These are phyloP conservation scores for Diarsia brunnea DNA, from an alignment of 2,888 invertebrate species.

Conservation along the genomic window DNA sequence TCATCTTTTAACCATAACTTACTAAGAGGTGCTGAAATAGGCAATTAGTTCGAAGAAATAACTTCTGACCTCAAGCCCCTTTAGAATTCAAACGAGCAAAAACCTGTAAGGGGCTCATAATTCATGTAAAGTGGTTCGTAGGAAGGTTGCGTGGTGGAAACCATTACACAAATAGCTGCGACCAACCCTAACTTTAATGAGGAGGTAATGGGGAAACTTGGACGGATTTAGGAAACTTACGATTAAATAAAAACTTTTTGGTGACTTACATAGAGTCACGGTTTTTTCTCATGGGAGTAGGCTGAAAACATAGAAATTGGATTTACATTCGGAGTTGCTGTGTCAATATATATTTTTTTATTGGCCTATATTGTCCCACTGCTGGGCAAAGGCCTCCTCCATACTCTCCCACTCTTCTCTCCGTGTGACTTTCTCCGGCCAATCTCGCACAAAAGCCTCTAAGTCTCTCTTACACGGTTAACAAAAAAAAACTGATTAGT, in stretches of 20 bases:
- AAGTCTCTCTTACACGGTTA: too few species aligned
- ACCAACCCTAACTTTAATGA: slow-evolving; percentile 44
- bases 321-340: too few species aligned
- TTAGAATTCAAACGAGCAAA: slow-evolving; percentile 25
- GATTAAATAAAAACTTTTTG: slow-evolving; percentile 32
- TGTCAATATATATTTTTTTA: too few species aligned
- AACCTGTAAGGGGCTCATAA: slow-evolving; percentile 18
- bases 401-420: too few species aligned
- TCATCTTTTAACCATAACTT: not conserved
- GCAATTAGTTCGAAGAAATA: slow-evolving; percentile 6
- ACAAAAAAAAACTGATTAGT: too few species aligned
- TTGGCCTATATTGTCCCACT: too few species aligned
- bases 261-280: not conserved
- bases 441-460: too few species aligned
- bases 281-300: too few species aligned
- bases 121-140: slow-evolving; percentile 43
- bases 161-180: slow-evolving; percentile 40
- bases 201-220: slow-evolving; percentile 62
- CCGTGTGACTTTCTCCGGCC: too few species aligned
- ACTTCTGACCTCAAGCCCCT: not conserved
- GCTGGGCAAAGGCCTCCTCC: too few species aligned
- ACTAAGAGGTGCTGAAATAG: slow-evolving; percentile 13
- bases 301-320: too few species aligned
- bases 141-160: slow-evolving; percentile 42
- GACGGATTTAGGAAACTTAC: slow-evolving; percentile 14